Percentiles rank a stretch among this genome's conserved stretches.
Conservation (phyloP, 2,797 vertebrate genomes). For the Acrossocheilus wenchowensis region DNA sequence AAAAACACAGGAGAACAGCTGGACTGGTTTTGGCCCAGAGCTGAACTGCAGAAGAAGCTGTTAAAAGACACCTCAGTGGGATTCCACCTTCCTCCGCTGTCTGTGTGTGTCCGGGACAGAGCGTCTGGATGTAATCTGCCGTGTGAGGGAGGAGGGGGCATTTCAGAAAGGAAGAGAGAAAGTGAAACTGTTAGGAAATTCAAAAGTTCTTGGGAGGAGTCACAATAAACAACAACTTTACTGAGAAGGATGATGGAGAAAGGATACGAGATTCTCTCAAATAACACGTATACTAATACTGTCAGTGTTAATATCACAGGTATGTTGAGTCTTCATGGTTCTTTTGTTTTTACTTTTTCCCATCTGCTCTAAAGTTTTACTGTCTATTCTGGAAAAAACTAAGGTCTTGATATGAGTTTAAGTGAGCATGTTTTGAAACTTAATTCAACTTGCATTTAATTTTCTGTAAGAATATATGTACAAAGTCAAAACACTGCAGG, state of each 20-base stretch:
- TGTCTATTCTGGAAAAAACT: neutral
- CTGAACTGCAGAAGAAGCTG: slow-evolving; percentile 43
- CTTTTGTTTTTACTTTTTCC: neutral
- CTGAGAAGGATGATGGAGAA: slow-evolving; percentile 64
- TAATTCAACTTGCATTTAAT: neutral
- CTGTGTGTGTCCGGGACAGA: slow-evolving; percentile 10
- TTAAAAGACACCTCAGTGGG: slow-evolving; percentile 22
- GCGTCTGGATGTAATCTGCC: slow-evolving; percentile 49
- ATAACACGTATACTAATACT: slow-evolving; percentile 49
- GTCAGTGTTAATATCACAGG: slow-evolving; percentile 62
- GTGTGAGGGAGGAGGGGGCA: slow-evolving; percentile 33
- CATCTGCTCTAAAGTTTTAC: neutral
- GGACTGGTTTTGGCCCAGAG: slow-evolving; percentile 41
- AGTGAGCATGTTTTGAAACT: neutral
- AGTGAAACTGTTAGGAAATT: slow-evolving; percentile 52
- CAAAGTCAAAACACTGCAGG: neutral
- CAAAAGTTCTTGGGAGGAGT: slow-evolving; percentile 32
- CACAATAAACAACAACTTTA: slow-evolving; percentile 31
- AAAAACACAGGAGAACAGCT: slow-evolving; percentile 55
- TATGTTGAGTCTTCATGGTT: slow-evolving; percentile 59
- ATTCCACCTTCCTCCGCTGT: neutral
- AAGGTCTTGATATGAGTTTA: neutral
- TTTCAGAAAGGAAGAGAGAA: slow-evolving; percentile 55
- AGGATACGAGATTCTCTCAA: slow-evolving; percentile 63
- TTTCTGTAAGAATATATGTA: neutral